phyloP scores from a whole-genome alignment of 2,888 invertebrate genomes.

The Zygothrica quintamaculata region DNA sequence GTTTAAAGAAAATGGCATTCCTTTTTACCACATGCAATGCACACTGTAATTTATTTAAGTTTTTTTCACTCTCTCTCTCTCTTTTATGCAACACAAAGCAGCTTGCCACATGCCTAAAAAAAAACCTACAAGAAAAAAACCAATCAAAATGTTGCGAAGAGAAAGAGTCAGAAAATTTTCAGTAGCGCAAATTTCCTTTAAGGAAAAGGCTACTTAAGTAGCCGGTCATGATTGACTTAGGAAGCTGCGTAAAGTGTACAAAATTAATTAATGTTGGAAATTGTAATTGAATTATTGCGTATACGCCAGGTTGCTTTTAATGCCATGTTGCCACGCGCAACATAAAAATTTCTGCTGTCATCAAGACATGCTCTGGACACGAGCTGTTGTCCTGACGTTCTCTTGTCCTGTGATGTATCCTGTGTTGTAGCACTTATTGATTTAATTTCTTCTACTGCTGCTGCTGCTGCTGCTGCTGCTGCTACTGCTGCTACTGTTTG shows the following conservation, averaged over 20 bases:
- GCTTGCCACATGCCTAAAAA: too few relatives aligned
- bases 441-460: conserved; percentile 51
- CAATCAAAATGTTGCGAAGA: too few relatives aligned
- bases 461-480: conserved; percentile 1
- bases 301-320: conserved; percentile 60
- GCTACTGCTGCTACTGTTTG: background rate
- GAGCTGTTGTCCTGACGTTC: too few relatives aligned
- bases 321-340: conserved; percentile 55
- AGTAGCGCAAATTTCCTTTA: too few relatives aligned
- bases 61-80: conserved; percentile 9
- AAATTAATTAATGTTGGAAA: conserved; percentile 61
- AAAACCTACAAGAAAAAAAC: too few relatives aligned
- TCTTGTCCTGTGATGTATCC: too few relatives aligned
- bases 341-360: conserved; percentile 56
- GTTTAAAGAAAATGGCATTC: conserved; percentile 10
- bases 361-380: conserved; percentile 19
- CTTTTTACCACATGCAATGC: conserved; percentile 19
- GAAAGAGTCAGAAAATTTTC: too few relatives aligned
- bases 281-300: conserved; percentile 68
- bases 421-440: conserved; percentile 57
- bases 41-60: conserved; percentile 52
- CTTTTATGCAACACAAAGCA: too few relatives aligned
- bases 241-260: conserved; percentile 3
- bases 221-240: background rate
- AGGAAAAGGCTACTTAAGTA: background rate